These are phyloP conservation scores for Trichonephila clavata DNA, from an alignment of 1,140 invertebrate genomes.

Conservation along the genomic window DNA sequence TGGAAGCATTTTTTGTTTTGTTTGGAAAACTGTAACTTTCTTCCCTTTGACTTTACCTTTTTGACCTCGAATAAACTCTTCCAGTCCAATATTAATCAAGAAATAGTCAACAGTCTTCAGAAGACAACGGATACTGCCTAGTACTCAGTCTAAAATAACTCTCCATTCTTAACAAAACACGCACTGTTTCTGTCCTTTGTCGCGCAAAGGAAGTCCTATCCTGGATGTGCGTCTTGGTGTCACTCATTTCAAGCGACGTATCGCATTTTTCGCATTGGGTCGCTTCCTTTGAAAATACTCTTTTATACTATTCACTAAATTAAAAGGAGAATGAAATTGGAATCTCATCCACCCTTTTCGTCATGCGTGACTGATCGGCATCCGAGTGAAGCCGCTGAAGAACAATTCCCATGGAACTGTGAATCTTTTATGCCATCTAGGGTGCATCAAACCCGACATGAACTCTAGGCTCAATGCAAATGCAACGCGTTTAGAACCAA, in stretches of 20 bases:
- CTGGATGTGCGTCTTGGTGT: not conserved
- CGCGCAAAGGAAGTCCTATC: not conserved
- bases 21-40: no score
- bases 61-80: no score
- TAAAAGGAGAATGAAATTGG: not conserved
- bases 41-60: no score
- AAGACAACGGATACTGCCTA: no score
- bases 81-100: no score
- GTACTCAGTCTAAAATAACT: no score
- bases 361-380: constrained; percentile 33
- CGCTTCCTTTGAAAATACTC: not conserved
- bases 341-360: not conserved
- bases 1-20: no score
- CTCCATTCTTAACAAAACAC: not conserved
- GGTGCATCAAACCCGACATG: constrained; percentile 12
- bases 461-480: constrained; percentile 16
- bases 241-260: not conserved
- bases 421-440: constrained; percentile 14
- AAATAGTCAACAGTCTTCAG: no score
- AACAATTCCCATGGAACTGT: constrained; percentile 18
- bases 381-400: constrained; percentile 18
- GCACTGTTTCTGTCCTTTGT: not conserved
- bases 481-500: not conserved
- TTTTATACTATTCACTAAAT: not conserved
- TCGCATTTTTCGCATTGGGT: no score